Percentiles rank a stretch among this genome's conserved stretches.
phyloP scores from a whole-genome alignment of 2,888 invertebrate species.

The Drosophila greeni region DNA sequence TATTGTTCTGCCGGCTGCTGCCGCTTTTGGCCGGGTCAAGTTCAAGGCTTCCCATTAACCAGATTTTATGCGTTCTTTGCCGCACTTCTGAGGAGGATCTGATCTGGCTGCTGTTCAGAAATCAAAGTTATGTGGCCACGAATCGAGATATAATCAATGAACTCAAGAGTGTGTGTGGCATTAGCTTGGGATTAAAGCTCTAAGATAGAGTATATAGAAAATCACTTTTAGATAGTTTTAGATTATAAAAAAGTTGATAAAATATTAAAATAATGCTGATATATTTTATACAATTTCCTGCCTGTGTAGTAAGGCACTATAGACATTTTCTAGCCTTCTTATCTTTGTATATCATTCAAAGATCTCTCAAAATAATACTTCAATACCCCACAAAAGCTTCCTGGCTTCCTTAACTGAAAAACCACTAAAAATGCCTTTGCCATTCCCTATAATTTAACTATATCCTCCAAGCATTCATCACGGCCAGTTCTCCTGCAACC shows the following conservation, averaged over 20 bases:
- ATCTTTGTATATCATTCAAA: background rate
- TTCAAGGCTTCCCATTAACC: constrained; percentile 70
- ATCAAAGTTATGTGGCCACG: constrained; percentile 6
- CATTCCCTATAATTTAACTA: constrained; percentile 15
- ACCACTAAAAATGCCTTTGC: background rate
- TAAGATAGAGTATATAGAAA: background rate
- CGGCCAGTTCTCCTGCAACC: background rate
- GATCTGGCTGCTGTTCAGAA: background rate
- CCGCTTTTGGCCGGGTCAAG: constrained; percentile 59
- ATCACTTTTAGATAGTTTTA: background rate
- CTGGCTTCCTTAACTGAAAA: background rate
- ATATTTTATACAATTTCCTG: background rate
- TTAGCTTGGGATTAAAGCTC: too few relatives aligned
- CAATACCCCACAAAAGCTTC: background rate
- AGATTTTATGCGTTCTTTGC: constrained; percentile 65
- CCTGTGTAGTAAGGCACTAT: background rate
- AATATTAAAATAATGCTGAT: background rate
- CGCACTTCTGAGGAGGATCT: constrained; percentile 13
- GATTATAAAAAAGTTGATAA: background rate
- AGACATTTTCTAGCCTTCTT: background rate
- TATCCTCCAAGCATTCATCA: constrained; percentile 8
- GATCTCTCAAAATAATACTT: background rate
- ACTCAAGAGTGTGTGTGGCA: background rate
- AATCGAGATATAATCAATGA: too few relatives aligned
- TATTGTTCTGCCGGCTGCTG: constrained; percentile 21